Conservation (phyloP, 2,113 vertebrate genomes). For the Chitala chitala region DNA sequence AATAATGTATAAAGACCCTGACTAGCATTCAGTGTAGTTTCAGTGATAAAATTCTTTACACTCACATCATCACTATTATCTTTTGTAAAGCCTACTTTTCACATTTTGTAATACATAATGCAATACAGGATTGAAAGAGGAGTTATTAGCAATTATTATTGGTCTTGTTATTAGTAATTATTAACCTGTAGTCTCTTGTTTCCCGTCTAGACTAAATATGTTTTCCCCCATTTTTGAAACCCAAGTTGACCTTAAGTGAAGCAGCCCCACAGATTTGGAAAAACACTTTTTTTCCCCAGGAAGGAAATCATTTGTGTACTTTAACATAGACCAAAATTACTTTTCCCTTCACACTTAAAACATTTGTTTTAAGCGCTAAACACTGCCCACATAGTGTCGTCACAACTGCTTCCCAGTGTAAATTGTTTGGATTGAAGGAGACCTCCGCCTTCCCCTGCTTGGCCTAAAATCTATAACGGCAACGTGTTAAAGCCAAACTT, state of each 20-base stretch:
- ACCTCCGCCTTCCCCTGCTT: constrained; percentile 59
- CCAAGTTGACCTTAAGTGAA: neutral
- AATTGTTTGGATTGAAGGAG: constrained; percentile 72
- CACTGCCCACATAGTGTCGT: constrained; percentile 61
- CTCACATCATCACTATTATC: too few relatives aligned
- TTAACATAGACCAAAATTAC: constrained; percentile 9
- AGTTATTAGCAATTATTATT: too few relatives aligned
- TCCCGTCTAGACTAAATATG: neutral
- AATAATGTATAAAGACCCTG: too few relatives aligned
- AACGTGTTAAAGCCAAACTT: constrained; percentile 42
- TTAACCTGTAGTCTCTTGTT: neutral
- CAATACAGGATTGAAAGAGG: too few relatives aligned
- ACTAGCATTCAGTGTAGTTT: too few relatives aligned
- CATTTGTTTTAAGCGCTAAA: constrained; percentile 50
- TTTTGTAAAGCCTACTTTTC: neutral
- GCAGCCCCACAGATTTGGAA: constrained; percentile 11
- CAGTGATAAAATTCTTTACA: too few relatives aligned
- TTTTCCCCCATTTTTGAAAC: neutral
- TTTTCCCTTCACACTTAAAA: constrained; percentile 34
- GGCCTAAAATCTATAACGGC: constrained; percentile 39
- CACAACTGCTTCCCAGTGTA: constrained; percentile 52
- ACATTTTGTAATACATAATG: too few relatives aligned
- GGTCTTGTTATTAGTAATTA: too few relatives aligned
- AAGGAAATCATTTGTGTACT: constrained; percentile 8
- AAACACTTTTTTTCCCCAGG: constrained; percentile 45